Percentiles rank a stretch among this genome's conserved stretches.
phyloP scores from a whole-genome alignment of 2,888 invertebrate species.

The Therioaphis trifolii region DNA sequence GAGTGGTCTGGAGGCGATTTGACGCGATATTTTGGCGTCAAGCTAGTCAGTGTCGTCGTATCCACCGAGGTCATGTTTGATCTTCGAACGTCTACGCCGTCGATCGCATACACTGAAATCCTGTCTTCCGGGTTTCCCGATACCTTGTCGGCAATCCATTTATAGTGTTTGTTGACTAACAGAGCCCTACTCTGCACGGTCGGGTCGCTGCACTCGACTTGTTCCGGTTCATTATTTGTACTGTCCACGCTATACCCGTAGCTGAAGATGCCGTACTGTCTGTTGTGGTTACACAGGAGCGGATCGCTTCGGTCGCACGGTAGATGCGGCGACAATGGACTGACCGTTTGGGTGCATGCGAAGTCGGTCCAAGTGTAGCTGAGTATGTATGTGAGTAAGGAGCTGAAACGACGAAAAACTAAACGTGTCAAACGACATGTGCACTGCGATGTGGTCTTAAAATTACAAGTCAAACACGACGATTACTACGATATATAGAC shows the following conservation, averaged over 20 bases:
- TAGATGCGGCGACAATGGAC: not conserved
- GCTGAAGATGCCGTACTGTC: conserved; percentile 10
- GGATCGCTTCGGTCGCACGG: conserved; percentile 14
- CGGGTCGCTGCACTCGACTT: not conserved
- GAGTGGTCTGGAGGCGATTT: not conserved
- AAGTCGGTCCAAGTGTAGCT: not conserved
- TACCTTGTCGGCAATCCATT: not conserved
- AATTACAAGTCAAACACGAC: not conserved
- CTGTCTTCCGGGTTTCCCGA: no score
- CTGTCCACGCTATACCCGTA: conserved; percentile 11
- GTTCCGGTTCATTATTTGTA: not conserved
- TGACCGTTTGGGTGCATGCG: not conserved
- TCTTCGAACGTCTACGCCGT: no score
- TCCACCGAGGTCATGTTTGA: not conserved
- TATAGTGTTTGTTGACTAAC: not conserved
- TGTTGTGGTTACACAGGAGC: not conserved
- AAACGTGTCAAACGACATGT: not conserved
- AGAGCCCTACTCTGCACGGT: not conserved
- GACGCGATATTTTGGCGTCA: not conserved
- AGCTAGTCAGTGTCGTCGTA: not conserved
- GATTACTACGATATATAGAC: not conserved
- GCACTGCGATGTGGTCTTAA: no score
- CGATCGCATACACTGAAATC: no score
- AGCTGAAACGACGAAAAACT: not conserved
- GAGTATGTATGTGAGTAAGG: not conserved